Evolutionary conservation across 2,888 invertebrate genomes (phyloP).

Genomic region (Priocnemis perturbator): DNA sequence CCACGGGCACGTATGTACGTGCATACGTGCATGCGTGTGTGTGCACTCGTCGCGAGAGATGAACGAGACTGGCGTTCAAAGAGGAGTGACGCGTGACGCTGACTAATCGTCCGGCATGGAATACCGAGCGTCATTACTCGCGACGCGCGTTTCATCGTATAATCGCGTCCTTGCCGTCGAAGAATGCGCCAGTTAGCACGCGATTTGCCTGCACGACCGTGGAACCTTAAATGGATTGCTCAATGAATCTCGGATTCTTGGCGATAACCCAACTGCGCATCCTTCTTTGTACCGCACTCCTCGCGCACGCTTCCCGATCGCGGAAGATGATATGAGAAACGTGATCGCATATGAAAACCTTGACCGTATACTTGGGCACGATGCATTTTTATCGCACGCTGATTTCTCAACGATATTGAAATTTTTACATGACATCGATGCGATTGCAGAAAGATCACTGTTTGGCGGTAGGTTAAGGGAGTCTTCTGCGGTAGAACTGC

Average conservation of each 20-base stretch:
- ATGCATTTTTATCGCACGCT: too few relatives aligned
- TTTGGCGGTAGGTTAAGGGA: too few relatives aligned
- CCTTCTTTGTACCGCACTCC: not conserved
- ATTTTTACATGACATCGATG: too few relatives aligned
- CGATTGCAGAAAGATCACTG: too few relatives aligned
- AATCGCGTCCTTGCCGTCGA: conserved; percentile 10
- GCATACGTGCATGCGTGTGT: too few relatives aligned
- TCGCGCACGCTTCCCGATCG: not conserved
- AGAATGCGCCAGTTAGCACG: conserved; percentile 5
- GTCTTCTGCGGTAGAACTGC: too few relatives aligned
- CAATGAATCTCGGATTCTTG: conserved; percentile 6
- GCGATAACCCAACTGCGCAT: conserved; percentile 9
- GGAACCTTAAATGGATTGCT: conserved; percentile 18
- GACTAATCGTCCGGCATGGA: not conserved
- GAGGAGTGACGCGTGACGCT: too few relatives aligned
- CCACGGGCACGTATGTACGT: too few relatives aligned
- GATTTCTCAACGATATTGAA: too few relatives aligned
- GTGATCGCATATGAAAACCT: conserved; percentile 14
- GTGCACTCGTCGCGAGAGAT: too few relatives aligned
- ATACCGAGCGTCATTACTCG: conserved; percentile 5
- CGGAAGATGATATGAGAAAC: not conserved
- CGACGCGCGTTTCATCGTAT: conserved; percentile 3
- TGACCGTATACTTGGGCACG: too few relatives aligned
- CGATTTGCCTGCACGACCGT: conserved; percentile 20
- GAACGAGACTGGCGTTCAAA: too few relatives aligned